Evolutionary conservation across 2,797 vertebrate genomes (phyloP).

Genomic region (Huso huso): DNA sequence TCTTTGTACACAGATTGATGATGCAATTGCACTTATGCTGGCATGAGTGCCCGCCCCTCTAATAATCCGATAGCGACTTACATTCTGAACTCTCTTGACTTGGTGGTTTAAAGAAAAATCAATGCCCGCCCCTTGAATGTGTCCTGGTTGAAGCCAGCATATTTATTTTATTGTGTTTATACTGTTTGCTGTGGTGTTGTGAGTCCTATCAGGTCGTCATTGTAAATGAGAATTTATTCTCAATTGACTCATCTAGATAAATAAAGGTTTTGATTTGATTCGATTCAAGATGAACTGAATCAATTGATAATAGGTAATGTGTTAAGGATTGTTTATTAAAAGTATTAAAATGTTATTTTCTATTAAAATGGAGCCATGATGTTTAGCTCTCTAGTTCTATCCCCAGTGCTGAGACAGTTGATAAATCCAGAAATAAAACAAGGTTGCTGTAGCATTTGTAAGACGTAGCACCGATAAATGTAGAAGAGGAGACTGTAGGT

Average conservation of each 20-base stretch:
- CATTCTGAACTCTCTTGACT: conserved; percentile 14
- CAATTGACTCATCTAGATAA: conserved; percentile 20
- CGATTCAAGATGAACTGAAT: no score
- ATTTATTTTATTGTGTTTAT: neutral
- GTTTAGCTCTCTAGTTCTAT: no score
- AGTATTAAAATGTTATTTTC: no score
- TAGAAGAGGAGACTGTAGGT: no score
- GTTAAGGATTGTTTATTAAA: no score
- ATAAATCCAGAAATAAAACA: no score
- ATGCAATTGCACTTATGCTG: neutral
- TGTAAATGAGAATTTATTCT: conserved; percentile 33
- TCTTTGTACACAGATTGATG: no score
- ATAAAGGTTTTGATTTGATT: conserved; percentile 26
- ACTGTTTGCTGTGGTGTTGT: conserved; percentile 26
- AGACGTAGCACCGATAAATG: no score
- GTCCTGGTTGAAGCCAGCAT: conserved; percentile 4
- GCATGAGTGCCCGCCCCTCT: neutral
- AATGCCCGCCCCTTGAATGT: conserved; percentile 5
- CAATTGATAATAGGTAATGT: no score
- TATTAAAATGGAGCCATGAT: no score
- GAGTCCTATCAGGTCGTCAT: conserved; percentile 20
- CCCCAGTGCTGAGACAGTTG: no score
- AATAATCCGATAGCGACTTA: neutral
- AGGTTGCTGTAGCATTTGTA: no score
- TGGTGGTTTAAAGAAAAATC: conserved; percentile 15